These are phyloP conservation scores for Acleris literana DNA, from an alignment of 2,888 invertebrate species.

Conservation along the genomic window DNA sequence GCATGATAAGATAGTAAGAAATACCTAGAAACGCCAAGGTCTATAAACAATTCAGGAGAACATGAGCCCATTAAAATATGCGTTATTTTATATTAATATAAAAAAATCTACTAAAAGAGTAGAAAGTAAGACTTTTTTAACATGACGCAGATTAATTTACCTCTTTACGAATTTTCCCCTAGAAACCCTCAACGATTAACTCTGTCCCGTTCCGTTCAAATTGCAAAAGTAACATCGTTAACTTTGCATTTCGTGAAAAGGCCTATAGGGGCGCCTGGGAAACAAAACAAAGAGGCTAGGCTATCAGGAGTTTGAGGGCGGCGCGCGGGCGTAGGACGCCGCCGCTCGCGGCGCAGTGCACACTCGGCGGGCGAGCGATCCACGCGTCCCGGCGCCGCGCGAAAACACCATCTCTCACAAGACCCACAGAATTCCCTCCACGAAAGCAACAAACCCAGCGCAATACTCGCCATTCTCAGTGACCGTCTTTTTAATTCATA, in stretches of 20 bases:
- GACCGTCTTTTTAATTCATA: conserved; percentile 18
- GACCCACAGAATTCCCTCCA: conserved; percentile 38
- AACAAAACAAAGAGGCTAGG: conserved; percentile 54
- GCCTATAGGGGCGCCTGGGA: conserved; percentile 47
- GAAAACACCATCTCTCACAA: conserved; percentile 40
- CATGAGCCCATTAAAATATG: no score
- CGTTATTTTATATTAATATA: not conserved
- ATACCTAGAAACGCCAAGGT: conserved; percentile 15
- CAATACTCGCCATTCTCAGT: conserved; percentile 23
- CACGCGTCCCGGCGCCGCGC: conserved; percentile 59
- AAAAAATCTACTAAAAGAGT: not conserved
- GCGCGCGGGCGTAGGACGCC: conserved; percentile 51
- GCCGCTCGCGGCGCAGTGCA: conserved; percentile 61
- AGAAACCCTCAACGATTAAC: not conserved
- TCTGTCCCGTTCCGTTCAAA: conserved; percentile 37
- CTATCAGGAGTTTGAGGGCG: conserved; percentile 53
- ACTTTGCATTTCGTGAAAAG: conserved; percentile 33
- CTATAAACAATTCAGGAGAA: not conserved
- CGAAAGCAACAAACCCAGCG: conserved; percentile 36
- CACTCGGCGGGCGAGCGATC: conserved; percentile 62
- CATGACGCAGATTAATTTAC: not conserved
- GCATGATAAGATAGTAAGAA: conserved; percentile 26
- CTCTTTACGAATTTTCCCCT: conserved; percentile 1
- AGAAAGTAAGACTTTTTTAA: no score
- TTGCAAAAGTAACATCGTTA: conserved; percentile 43